phyloP scores from a whole-genome alignment of 2,888 invertebrate species.

The Argynnis bischoffii region DNA sequence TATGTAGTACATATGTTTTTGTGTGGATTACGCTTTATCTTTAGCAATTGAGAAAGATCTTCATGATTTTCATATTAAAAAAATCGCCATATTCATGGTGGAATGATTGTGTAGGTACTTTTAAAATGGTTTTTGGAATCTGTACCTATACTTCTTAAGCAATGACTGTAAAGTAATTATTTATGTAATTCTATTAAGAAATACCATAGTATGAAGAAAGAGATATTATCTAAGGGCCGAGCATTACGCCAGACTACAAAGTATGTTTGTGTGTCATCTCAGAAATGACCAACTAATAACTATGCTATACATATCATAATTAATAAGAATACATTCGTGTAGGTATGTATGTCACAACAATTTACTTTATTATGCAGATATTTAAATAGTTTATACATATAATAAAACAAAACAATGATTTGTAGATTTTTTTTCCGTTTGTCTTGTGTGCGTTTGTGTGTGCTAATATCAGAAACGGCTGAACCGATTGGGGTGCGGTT shows the following conservation, averaged over 20 bases:
- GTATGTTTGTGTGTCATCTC: conserved; percentile 11
- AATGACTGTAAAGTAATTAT: not conserved
- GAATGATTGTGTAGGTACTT: no score
- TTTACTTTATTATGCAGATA: not conserved
- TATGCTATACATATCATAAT: conserved; percentile 10
- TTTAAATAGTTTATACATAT: not conserved
- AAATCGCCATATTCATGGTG: no score
- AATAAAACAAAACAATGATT: not conserved
- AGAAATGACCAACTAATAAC: conserved; percentile 19
- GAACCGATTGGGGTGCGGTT: no score
- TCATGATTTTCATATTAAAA: no score
- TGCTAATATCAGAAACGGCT: no score
- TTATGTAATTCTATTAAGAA: not conserved
- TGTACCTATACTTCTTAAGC: no score
- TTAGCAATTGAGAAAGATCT: no score
- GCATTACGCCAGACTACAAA: conserved; percentile 19
- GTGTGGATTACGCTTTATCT: no score
- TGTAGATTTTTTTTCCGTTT: no score
- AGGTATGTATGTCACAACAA: conserved; percentile 18
- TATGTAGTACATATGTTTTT: no score
- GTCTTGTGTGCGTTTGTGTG: no score
- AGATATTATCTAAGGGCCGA: conserved; percentile 19
- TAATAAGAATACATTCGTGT: conserved; percentile 7
- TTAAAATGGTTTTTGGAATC: no score
- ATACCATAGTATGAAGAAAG: conserved; percentile 11